A percentile compares a stretch with the other conserved stretches of the same genome.
These are phyloP conservation scores for Diadegma fenestrale DNA, from an alignment of 2,888 invertebrate species.

Conservation along the genomic window DNA sequence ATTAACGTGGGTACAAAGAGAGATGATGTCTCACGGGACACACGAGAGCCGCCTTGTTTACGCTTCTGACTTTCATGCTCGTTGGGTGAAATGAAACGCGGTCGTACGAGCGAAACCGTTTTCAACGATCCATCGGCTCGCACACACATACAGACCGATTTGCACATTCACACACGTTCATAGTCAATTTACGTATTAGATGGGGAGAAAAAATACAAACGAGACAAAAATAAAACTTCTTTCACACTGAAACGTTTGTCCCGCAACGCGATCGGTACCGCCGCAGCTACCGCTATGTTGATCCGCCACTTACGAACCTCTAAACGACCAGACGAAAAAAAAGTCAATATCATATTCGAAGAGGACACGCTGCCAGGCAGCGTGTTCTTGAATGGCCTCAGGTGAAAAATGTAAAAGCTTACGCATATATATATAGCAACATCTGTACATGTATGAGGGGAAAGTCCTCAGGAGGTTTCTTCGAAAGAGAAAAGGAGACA, in stretches of 20 bases:
- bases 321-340: conserved; percentile 50
- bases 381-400: conserved; percentile 45
- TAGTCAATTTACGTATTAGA: conserved; percentile 12
- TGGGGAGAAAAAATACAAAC: conserved; percentile 5
- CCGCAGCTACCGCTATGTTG: conserved; percentile 44
- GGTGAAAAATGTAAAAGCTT: conserved; percentile 57
- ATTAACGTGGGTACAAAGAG: conserved; percentile 1
- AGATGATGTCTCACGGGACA: conserved; percentile 27
- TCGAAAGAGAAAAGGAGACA: conserved; percentile 67
- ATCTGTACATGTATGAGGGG: conserved; percentile 47
- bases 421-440: conserved; percentile 11
- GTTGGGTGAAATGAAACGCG: conserved; percentile 65
- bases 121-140: conserved; percentile 23
- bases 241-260: conserved; percentile 32
- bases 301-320: conserved; percentile 44
- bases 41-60: conserved; percentile 58
- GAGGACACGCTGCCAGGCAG: conserved; percentile 28
- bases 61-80: conserved; percentile 65
- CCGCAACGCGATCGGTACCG: conserved; percentile 34
- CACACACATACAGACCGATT: not conserved
- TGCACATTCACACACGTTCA: not conserved
- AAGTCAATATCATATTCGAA: conserved; percentile 53
- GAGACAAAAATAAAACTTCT: conserved; percentile 40
- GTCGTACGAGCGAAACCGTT: conserved; percentile 60
- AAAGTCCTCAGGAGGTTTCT: conserved; percentile 62